These are phyloP conservation scores for Sebastes itinus DNA, from an alignment of 2,797 vertebrate genomes.

Conservation along the genomic window DNA sequence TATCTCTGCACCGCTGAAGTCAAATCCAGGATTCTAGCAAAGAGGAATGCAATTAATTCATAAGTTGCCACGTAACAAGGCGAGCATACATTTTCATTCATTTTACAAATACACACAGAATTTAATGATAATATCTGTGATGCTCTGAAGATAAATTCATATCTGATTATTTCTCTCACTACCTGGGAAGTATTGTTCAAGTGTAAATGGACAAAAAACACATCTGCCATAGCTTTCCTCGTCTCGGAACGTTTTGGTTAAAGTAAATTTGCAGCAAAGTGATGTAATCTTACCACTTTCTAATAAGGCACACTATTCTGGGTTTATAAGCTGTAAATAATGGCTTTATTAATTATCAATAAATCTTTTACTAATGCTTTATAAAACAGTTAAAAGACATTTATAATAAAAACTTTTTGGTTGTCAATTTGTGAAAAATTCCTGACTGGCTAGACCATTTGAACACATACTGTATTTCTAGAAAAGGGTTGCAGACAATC, in stretches of 20 bases:
- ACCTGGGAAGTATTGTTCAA: neutral
- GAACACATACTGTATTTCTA: neutral
- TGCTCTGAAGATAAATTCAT: neutral
- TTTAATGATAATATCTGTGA: neutral
- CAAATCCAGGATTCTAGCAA: constrained; percentile 96
- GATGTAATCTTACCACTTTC: neutral
- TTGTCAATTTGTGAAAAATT: neutral
- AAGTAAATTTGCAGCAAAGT: neutral
- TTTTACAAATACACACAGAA: neutral
- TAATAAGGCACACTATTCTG: neutral
- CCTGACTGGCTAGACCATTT: neutral
- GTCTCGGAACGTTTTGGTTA: neutral
- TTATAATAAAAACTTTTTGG: neutral
- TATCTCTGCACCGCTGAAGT: constrained; percentile 98
- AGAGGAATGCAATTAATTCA: neutral
- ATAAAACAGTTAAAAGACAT: neutral
- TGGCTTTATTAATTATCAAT: neutral
- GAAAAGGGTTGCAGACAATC: neutral
- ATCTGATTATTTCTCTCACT: neutral
- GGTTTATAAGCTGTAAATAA: neutral
- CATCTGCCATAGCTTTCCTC: neutral
- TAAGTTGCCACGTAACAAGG: neutral
- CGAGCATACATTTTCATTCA: neutral
- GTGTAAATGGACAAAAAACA: neutral
- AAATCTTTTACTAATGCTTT: neutral